phyloP scores from a whole-genome alignment of 1,140 invertebrate species.

The Macrobrachium nipponense region DNA sequence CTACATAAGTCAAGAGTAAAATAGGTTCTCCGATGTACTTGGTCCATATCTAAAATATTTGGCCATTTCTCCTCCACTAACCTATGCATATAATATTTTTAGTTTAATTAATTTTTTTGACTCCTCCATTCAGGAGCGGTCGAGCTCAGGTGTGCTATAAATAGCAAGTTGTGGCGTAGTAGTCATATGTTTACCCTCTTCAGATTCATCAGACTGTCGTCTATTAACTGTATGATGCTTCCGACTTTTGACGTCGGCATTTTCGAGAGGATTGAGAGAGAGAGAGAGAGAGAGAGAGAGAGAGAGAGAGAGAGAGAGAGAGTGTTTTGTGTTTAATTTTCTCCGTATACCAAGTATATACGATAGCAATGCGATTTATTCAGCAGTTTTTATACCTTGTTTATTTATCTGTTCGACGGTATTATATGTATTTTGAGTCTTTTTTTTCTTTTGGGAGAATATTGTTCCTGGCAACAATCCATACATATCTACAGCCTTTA shows the following conservation, averaged over 20 bases:
- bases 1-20: too few relatives aligned
- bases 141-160: neutral
- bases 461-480: too few relatives aligned
- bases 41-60: neutral
- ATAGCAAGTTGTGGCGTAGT: neutral
- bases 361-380: too few relatives aligned
- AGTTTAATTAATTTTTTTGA: neutral
- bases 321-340: constrained; percentile 48
- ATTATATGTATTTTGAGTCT: too few relatives aligned
- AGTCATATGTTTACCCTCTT: constrained; percentile 40
- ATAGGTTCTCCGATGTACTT: neutral
- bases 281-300: too few relatives aligned
- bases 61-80: neutral
- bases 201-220: constrained; percentile 23
- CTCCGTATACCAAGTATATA: too few relatives aligned
- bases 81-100: constrained; percentile 64
- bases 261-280: neutral
- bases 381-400: too few relatives aligned
- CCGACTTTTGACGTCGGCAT: neutral
- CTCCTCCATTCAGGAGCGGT: neutral
- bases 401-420: too few relatives aligned
- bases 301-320: too few relatives aligned
- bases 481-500: too few relatives aligned
- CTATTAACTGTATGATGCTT: constrained; percentile 35
- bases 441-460: too few relatives aligned